phyloP scores from a whole-genome alignment of 2,113 vertebrate species.

The Probosciger aterrimus region DNA sequence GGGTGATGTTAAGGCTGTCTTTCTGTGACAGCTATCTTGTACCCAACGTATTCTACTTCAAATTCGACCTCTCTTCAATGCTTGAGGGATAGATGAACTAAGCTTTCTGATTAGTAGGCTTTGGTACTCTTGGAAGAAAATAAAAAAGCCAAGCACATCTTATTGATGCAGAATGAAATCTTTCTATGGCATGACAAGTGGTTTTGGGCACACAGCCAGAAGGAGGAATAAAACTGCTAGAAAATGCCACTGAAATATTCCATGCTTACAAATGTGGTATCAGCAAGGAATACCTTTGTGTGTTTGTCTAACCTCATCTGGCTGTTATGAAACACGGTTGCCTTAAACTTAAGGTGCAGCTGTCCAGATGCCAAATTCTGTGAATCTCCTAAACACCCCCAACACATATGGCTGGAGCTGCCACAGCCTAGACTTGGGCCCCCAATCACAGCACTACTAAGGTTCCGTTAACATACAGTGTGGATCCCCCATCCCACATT shows the following conservation, averaged over 20 bases:
- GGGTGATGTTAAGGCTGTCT: background rate
- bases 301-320: background rate
- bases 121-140: background rate
- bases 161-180: slow-evolving; percentile 16
- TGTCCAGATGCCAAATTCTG: background rate
- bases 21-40: background rate
- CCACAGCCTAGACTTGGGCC: too few relatives aligned
- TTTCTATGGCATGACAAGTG: background rate
- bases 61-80: background rate
- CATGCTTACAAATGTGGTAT: background rate
- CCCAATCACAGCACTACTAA: background rate
- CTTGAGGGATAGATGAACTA: background rate
- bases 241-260: slow-evolving; percentile 2
- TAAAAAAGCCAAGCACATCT: background rate
- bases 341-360: background rate
- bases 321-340: background rate
- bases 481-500: background rate
- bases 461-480: background rate
- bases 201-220: slow-evolving; percentile 32
- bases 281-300: background rate
- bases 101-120: background rate
- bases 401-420: background rate
- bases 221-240: slow-evolving; percentile 8
- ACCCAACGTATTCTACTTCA: background rate
- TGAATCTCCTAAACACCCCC: background rate